A percentile compares a stretch with the other conserved stretches of the same genome.
phyloP scores from a whole-genome alignment of 1,140 invertebrate species.

The Meloidogyne floridensis region DNA sequence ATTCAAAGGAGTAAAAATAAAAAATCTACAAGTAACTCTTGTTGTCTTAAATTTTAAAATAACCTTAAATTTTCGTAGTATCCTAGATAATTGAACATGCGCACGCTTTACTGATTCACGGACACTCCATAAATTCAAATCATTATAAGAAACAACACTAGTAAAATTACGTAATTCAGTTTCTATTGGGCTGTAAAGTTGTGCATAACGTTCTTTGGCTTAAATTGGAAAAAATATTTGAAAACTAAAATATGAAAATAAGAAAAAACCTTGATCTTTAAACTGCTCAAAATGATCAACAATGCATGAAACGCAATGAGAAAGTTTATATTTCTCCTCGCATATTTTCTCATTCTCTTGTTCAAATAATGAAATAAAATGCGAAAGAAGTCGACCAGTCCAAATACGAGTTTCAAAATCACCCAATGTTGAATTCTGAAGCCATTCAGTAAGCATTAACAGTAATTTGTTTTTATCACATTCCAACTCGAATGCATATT shows the following conservation, averaged over 20 bases:
- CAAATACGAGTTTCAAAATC: conserved; percentile 81
- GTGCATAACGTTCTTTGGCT: conserved; percentile 69
- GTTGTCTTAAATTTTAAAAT: conserved; percentile 21
- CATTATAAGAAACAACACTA: conserved; percentile 75
- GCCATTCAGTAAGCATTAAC: conserved; percentile 66
- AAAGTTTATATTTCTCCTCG: conserved; percentile 6
- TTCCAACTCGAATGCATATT: conserved; percentile 21
- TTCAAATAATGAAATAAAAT: conserved; percentile 67
- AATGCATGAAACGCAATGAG: conserved; percentile 73
- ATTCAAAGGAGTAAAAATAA: neutral
- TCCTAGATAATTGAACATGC: conserved; percentile 57
- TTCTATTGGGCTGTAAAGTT: conserved; percentile 66
- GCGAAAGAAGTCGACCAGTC: conserved; percentile 77
- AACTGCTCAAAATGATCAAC: conserved; percentile 85
- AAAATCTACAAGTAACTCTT: no score
- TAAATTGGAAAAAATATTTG: conserved; percentile 56
- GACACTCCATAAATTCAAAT: conserved; percentile 90
- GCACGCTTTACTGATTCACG: conserved; percentile 71
- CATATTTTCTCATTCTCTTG: neutral
- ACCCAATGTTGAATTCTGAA: conserved; percentile 80
- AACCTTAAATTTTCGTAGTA: conserved; percentile 62
- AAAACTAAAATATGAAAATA: conserved; percentile 72
- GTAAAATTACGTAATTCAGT: conserved; percentile 72
- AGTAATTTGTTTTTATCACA: conserved; percentile 23
- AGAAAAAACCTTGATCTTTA: conserved; percentile 64